Conservation (phyloP, 2,888 invertebrate species). For the Caenorhabditis doughertyi region DNA sequence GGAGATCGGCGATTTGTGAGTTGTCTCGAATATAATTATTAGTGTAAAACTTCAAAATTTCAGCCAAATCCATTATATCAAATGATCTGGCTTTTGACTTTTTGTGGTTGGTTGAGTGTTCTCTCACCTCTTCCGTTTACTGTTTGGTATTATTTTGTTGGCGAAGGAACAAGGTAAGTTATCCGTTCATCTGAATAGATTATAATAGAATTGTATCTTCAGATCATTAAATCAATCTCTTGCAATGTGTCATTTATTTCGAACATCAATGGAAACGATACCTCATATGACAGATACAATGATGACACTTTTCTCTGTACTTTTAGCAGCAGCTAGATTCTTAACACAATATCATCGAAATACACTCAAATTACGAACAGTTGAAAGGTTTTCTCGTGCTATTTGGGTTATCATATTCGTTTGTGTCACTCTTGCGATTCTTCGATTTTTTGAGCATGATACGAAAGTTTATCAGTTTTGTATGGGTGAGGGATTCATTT, state of each 20-base stretch:
- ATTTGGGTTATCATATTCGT: conserved; percentile 82
- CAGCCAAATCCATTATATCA: conserved; percentile 82
- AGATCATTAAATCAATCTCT: conserved; percentile 80
- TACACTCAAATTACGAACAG: conserved; percentile 80
- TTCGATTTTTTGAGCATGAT: conserved; percentile 82
- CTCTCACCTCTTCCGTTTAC: conserved; percentile 81
- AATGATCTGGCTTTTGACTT: conserved; percentile 81
- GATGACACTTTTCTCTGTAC: conserved; percentile 81
- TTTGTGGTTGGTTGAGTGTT: conserved; percentile 80
- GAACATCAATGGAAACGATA: conserved; percentile 81
- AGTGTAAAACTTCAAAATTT: no score
- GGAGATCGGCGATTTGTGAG: conserved; percentile 81
- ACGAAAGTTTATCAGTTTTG: conserved; percentile 81
- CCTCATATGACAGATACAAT: conserved; percentile 81
- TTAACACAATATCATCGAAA: conserved; percentile 82
- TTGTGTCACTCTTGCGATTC: conserved; percentile 77
- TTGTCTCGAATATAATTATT: conserved; percentile 1
- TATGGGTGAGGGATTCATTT: conserved; percentile 73
- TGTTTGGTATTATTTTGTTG: conserved; percentile 81
- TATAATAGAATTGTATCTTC: conserved; percentile 28
- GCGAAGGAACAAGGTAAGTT: conserved; percentile 77
- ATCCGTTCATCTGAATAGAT: background rate
- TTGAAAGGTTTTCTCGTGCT: conserved; percentile 81
- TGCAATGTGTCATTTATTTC: conserved; percentile 81
- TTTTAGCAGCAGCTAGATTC: conserved; percentile 81